Base-by-base conservation (phyloP, 92 coral and sea anemone species). In the Phenganax stokvisi region DNA sequence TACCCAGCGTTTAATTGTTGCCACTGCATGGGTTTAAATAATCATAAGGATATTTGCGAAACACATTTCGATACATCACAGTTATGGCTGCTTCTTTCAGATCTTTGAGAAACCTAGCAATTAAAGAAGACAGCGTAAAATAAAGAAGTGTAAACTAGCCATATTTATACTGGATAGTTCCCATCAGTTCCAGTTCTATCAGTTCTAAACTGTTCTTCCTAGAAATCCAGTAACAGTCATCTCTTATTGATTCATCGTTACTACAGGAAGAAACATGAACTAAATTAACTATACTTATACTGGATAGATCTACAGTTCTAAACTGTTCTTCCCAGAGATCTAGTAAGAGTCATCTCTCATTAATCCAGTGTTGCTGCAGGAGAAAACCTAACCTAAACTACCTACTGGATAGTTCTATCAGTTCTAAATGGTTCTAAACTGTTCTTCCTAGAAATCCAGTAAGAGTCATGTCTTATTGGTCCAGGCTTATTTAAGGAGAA, bases 1-100 rank as follows among this genome's bases (percentile, higher is more conserved):
- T 20, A 20, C 25, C 25, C 25, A 20, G 25, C 3, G 67, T 54
- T 64, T 54, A 79, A 65, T 79, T 79, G 5, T 65, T 64, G 68
- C 83, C 63, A 74, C 91, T 89, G 70, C 90, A 72, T 13, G 98
- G 98, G 59, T 94, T 94, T n/a, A 94, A 71, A 69, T 89, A 94
- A 76, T 94, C 98, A 85, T 94, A 94, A 25, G 89, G 90, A 27
- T 88, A 87, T 77, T 87, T 88, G 16, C 98, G 89, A 68, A 86
- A 90, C 62, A 92, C 85, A 84, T 94, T 94, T 85, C 88, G 74
- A 85, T 90, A 94, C 74, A 90, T 86, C 62, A 94, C 92, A 79
- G 91, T 88, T 66, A 92, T 74, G 1, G 98, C 93, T 31, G 92
- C 88, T 30, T 86, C 88, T 68, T 87, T 91, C 30, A 91, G 74